Base-by-base conservation (phyloP, 2,797 vertebrate genomes). In the Myripristis jacobus region DNA sequence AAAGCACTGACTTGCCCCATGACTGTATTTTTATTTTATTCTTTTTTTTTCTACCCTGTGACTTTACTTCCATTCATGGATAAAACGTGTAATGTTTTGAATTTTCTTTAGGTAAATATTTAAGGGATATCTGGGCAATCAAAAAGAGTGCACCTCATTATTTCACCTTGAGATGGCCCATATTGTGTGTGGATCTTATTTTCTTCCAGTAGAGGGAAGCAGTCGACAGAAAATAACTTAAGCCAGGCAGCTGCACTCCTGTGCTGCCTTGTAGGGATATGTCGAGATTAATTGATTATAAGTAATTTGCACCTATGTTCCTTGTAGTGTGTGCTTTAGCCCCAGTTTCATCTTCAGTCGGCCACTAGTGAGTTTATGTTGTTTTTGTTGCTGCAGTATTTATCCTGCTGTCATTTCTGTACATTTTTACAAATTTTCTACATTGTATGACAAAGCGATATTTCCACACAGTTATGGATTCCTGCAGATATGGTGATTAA, bases 141-240 rank as follows among this genome's bases (percentile, higher is more conserved):
- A 36, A 18, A 60, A n/a, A 29, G 19, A 64, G 21, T 31, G 22
- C 51, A 16, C 29, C 27, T 47, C 1, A 29, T 31, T 22, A 11
- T 36, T 38, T 72, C n/a, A 25, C 41, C 25, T 19, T 54, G 7
- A n/a, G 44, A 27, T 0, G 15, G 24, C 11, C 19, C 9, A 55
- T 57, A 22, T n/a, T 50, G 25, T 61, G 59, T 10, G 21, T 18
- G 4, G 7, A 7, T 75, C 21, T 70, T 46, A 12, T 57, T 65
- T 73, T 73, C 50, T n/a, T 80, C 90, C 92, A 88, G 71, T 70
- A 92, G 92, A 88, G 91, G 89, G 92, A 81, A 82, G 88, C 89
- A 92, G 80, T 71, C 25, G 63, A 86, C 87, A 86, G 78, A 72
- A 54, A 70, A 90, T 82, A 1, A 66, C 4, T 1, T 18, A 6